Evolutionary conservation across 2,113 vertebrate genomes (phyloP).

Genomic region (Onychorhynchus coronatus): DNA sequence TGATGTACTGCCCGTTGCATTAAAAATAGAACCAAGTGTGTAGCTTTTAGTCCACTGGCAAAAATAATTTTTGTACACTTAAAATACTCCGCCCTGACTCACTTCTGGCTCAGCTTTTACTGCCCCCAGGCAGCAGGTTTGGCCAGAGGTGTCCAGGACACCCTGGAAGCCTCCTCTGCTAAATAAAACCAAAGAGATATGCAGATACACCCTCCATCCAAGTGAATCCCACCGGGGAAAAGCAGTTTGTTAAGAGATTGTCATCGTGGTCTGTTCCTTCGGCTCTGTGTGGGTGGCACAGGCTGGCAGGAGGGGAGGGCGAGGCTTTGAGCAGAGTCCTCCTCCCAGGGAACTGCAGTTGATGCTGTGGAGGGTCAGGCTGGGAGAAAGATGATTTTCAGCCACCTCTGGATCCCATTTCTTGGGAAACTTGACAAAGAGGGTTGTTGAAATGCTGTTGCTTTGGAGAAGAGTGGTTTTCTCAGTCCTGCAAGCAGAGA

Average conservation of each 20-base stretch:
- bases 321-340: not conserved
- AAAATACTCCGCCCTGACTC: not conserved
- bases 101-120: not conserved
- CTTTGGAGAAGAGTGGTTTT: not conserved
- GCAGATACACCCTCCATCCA: not conserved
- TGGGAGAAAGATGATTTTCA: not conserved
- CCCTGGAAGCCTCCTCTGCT: not conserved
- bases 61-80: not conserved
- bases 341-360: not conserved
- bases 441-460: not conserved
- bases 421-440: not conserved
- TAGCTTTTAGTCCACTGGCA: not conserved
- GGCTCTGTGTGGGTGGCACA: not conserved
- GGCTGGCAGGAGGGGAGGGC: not conserved
- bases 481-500: not conserved
- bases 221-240: rapidly evolving
- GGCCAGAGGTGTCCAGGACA: not conserved
- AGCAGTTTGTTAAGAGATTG: not conserved
- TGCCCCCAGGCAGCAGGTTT: not conserved
- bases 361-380: not conserved
- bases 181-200: not conserved
- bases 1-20: not conserved
- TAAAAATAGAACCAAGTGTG: not conserved
- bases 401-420: not conserved
- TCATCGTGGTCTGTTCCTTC: rapidly evolving